Conservation (phyloP, 1,140 invertebrate genomes). For the Phenacoccus solenopsis region DNA sequence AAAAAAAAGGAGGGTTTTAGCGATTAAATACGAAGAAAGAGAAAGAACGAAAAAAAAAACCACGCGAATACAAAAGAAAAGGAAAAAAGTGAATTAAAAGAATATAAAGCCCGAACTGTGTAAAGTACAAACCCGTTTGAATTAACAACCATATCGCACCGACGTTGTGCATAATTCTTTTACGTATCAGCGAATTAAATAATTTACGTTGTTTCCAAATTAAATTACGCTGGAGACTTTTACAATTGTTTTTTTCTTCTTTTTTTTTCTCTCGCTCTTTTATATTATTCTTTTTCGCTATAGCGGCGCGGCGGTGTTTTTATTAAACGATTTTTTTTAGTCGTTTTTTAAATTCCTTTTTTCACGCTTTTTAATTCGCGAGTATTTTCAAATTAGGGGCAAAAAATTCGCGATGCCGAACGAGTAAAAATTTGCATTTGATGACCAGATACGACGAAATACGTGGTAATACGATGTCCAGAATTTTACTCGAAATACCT, state of each 20-base stretch:
- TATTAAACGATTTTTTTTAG: too few relatives aligned
- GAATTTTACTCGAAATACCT: too few relatives aligned
- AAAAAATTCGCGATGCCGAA: too few relatives aligned
- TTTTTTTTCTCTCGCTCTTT: not conserved
- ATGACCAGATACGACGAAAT: too few relatives aligned
- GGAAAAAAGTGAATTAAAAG: slow-evolving; percentile 7
- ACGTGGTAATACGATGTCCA: too few relatives aligned
- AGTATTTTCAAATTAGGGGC: too few relatives aligned
- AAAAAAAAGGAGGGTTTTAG: not conserved
- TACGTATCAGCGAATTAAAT: slow-evolving; percentile 16
- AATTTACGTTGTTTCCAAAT: slow-evolving; percentile 10
- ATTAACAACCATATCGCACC: slow-evolving; percentile 8
- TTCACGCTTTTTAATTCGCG: slow-evolving; percentile 6
- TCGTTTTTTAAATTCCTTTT: not conserved
- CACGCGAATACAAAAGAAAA: not conserved
- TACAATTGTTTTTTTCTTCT: slow-evolving; percentile 5
- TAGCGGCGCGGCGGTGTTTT: too few relatives aligned
- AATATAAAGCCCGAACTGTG: slow-evolving; percentile 1
- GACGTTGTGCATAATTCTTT: slow-evolving; percentile 11
- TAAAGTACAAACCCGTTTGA: slow-evolving; percentile 7
- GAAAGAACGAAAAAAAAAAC: not conserved
- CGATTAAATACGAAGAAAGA: slow-evolving; percentile 9
- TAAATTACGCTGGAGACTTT: slow-evolving; percentile 8
- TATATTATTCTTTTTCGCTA: not conserved
- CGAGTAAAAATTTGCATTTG: too few relatives aligned